Evolutionary conservation across 2,888 invertebrate species (phyloP).

Genomic region (Drosophila glabriapex): DNA sequence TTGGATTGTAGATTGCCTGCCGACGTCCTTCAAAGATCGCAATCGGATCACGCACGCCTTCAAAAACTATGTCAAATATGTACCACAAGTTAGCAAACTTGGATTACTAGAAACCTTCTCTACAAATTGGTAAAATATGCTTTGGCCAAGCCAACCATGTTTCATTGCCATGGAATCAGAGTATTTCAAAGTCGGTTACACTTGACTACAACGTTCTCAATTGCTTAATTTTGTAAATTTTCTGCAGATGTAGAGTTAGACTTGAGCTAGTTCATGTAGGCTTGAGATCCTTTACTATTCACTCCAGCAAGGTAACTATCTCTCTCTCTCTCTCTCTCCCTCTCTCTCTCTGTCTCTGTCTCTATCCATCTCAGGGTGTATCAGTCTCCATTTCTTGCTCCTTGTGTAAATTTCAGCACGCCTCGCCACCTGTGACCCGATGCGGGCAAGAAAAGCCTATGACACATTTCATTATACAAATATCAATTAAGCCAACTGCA

Average conservation of each 20-base stretch:
- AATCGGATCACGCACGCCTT: background rate
- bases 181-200: background rate
- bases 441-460: slow-evolving; percentile 72
- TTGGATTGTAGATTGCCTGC: background rate
- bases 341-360: background rate
- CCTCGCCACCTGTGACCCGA: slow-evolving; percentile 47
- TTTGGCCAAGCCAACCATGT: background rate
- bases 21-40: background rate
- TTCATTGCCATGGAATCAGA: background rate
- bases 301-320: background rate
- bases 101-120: background rate
- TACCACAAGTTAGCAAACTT: background rate
- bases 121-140: background rate
- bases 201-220: background rate
- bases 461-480: slow-evolving; percentile 80
- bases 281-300: background rate
- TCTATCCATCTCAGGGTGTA: background rate
- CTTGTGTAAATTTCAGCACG: background rate
- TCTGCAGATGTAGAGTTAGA: background rate
- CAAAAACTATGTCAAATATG: background rate
- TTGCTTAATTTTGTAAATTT: background rate
- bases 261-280: background rate
- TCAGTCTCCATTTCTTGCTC: background rate
- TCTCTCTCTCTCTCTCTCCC: background rate
- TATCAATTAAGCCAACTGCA: slow-evolving; percentile 77